Base-by-base conservation (phyloP, 2,113 vertebrate species). In the Hiodon alosoides region DNA sequence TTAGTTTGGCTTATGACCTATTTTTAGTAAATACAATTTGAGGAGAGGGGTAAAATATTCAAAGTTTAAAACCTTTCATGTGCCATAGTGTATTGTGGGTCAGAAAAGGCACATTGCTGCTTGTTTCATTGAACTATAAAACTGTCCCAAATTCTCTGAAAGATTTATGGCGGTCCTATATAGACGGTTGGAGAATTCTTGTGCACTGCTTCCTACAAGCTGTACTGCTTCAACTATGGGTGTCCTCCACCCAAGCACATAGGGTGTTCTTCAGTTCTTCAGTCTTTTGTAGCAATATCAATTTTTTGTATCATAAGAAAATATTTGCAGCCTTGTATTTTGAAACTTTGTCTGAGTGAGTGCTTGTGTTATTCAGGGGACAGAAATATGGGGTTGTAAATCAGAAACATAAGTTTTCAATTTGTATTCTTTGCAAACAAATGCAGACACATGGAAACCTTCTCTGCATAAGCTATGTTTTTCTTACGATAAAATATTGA, bases 61-160 rank as follows among this genome's bases (percentile, higher is more conserved):
- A 57, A 77, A 83, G 17, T 75, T 62, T 79, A 78, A 82, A 72
- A 75, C 72, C 79, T 81, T 78, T 70, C 79, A 72, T 61, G 73
- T 78, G 76, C 77, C 51, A 75, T 51, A 54, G 76, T 79, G 81
- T 82, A 83, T 77, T 81, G 80, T 79, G 80, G 69, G 76, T 79
- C 78, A 79, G 80, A 77, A 80, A 79, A 76, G 79, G 77, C 76
- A 79, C 79, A 85, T 55, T 70, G 69, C 16, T 70, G 52, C 3
- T 57, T 8, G 17, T 46, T 70, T 70, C 80, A 85, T 77, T 77
- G 72, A 7, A 59, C 81, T 70, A 79, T 87, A 85, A 88, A 89
- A 80, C 79, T 87, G 86, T 85, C 86, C 68, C 10, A 61, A 79
- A 85, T 83, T 85, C 84, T 85, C 60, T n/a, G 77, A 77, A 81